These are phyloP conservation scores for Myotis davidii DNA, from an alignment of 2,113 vertebrate genomes.

Conservation along the genomic window DNA sequence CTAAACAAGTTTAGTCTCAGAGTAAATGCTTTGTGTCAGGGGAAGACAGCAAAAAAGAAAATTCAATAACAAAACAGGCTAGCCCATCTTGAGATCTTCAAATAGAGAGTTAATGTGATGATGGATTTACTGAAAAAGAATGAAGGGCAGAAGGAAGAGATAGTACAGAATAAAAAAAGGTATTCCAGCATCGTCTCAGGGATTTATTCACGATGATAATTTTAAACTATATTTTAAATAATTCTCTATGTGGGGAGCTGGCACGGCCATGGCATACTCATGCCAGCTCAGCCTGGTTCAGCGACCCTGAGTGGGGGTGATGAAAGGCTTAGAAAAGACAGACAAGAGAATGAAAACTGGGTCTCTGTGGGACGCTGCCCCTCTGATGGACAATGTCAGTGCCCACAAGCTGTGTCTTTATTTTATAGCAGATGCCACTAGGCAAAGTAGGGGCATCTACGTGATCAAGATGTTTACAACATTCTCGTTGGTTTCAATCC, in stretches of 20 bases:
- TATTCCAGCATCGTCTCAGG: not conserved
- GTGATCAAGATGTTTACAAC: no score
- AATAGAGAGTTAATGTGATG: not conserved
- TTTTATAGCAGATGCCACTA: no score
- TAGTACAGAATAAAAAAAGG: not conserved
- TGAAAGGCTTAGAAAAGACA: no score
- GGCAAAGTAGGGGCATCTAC: no score
- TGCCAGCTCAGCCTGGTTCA: no score
- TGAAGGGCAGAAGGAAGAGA: not conserved
- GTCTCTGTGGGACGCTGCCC: no score
- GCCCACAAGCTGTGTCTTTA: no score
- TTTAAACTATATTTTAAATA: slow-evolving; percentile 31
- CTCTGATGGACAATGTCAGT: no score
- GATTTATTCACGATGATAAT: not conserved
- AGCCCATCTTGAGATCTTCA: not conserved
- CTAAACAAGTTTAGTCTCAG: slow-evolving; percentile 21
- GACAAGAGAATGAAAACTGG: no score
- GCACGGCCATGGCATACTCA: no score
- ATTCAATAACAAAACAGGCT: not conserved
- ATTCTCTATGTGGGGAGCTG: not conserved
- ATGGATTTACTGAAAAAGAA: not conserved
- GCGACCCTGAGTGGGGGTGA: no score
- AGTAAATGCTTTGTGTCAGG: slow-evolving; percentile 25
- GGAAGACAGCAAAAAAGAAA: not conserved
- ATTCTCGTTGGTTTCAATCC: no score